Conservation (phyloP, 2,888 invertebrate species). For the Drosophila imparisetae region DNA sequence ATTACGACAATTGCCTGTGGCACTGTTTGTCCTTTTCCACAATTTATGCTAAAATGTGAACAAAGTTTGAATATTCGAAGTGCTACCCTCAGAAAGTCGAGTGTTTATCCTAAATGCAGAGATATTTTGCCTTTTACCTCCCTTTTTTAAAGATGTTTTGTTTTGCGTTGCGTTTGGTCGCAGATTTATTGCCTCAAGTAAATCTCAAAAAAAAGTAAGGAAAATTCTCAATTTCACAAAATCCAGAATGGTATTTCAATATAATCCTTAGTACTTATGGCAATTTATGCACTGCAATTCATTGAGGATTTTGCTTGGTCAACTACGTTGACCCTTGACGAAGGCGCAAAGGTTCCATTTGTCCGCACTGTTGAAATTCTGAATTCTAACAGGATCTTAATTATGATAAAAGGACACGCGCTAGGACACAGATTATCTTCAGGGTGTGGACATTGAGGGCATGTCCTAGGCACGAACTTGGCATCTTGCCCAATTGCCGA, state of each 20-base stretch:
- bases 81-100: constrained; percentile 20
- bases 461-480: constrained; percentile 29
- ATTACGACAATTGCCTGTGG: constrained; percentile 48
- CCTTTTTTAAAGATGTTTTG: constrained; percentile 31
- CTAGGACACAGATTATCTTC: constrained; percentile 44
- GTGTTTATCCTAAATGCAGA: constrained; percentile 27
- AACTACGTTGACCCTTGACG: constrained; percentile 47
- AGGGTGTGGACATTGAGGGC: constrained; percentile 24
- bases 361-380: constrained; percentile 8
- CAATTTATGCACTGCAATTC: constrained; percentile 19
- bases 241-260: constrained; percentile 55
- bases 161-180: neutral
- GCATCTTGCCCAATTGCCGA: constrained; percentile 66
- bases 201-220: constrained; percentile 16
- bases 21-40: constrained; percentile 19
- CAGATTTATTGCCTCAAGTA: constrained; percentile 4
- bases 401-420: constrained; percentile 45
- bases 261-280: constrained; percentile 34
- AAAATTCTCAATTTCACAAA: constrained; percentile 17
- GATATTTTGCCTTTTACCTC: constrained; percentile 54
- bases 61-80: constrained; percentile 40
- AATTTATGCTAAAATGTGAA: constrained; percentile 48
- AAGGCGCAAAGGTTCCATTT: neutral
- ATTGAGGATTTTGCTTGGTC: constrained; percentile 27
- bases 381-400: constrained; percentile 60